Percentiles rank a stretch among this genome's conserved stretches.
These are phyloP conservation scores for Dermolepida albohirtum DNA, from an alignment of 2,888 invertebrate species.

Conservation along the genomic window DNA sequence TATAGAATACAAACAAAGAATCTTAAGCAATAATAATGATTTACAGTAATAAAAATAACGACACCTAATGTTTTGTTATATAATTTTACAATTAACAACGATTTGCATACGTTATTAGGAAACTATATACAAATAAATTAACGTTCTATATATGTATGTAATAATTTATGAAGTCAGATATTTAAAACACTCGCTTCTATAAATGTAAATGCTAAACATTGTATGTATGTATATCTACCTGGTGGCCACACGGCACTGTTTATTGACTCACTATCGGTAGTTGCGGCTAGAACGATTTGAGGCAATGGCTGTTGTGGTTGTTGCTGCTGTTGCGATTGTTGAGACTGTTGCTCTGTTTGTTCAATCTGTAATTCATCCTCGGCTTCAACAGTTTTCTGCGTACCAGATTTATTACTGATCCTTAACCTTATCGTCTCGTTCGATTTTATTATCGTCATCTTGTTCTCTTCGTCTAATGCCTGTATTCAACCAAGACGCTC, in stretches of 20 bases:
- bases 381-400: background rate
- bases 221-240: no score
- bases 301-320: background rate
- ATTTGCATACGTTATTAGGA: no score
- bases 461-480: constrained; percentile 10
- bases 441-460: constrained; percentile 17
- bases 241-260: background rate
- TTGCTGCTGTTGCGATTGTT: background rate
- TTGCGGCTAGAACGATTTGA: constrained; percentile 6
- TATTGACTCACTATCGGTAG: constrained; percentile 14
- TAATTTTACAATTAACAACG: no score
- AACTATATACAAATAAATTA: no score
- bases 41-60: no score
- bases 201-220: no score
- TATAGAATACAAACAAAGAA: no score
- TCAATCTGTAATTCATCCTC: constrained; percentile 10
- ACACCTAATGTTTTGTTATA: no score
- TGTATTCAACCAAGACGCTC: background rate
- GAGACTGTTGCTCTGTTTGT: background rate
- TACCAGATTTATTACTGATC: constrained; percentile 18
- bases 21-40: no score
- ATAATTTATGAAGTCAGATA: no score
- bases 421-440: constrained; percentile 4
- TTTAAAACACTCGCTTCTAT: no score
- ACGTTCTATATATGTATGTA: no score